Evolutionary conservation across 2,888 invertebrate species (phyloP).

Genomic region (Peribatodes rhomboidaria): DNA sequence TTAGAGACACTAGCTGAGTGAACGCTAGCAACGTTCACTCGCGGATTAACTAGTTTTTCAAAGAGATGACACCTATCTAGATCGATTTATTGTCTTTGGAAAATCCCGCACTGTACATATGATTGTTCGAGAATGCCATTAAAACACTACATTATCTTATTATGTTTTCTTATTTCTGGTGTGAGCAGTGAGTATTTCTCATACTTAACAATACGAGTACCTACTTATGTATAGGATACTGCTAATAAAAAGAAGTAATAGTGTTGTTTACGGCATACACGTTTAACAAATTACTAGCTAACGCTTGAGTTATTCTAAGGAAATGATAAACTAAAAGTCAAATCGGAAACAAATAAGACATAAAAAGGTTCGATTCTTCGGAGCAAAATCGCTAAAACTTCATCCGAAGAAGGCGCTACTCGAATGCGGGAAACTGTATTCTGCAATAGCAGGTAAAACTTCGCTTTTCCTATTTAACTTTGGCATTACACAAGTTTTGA

Average conservation of each 20-base stretch:
- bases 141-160: no score
- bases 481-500: constrained; percentile 44
- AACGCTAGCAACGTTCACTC: background rate
- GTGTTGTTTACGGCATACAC: no score
- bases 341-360: background rate
- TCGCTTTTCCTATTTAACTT: constrained; percentile 63
- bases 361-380: constrained; percentile 2
- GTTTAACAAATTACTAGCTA: no score
- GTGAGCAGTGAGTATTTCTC: no score
- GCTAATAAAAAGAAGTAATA: no score
- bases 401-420: constrained; percentile 33
- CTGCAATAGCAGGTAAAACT: constrained; percentile 50
- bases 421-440: constrained; percentile 34
- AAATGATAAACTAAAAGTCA: background rate
- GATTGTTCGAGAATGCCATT: no score
- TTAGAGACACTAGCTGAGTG: background rate
- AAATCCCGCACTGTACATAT: no score
- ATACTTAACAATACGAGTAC: no score
- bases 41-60: background rate
- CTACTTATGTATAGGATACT: no score
- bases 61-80: background rate
- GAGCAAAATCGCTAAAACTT: constrained; percentile 37
- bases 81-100: background rate
- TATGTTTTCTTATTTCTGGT: no score
- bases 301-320: no score